Conservation (phyloP, 2,113 vertebrate species). For the Phocoena phocoena region DNA sequence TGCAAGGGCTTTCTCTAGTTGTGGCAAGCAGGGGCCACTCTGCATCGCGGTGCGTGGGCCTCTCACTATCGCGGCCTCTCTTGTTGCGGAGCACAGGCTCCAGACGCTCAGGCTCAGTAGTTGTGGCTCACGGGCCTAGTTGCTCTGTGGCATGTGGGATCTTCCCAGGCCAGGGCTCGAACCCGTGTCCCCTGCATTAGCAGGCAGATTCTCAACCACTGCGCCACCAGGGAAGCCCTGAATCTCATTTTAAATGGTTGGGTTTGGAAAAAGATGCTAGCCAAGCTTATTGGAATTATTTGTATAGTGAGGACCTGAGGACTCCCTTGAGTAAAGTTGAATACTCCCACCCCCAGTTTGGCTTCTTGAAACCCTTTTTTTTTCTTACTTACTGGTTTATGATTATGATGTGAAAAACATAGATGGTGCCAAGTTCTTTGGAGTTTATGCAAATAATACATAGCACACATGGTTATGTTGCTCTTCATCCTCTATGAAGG, state of each 20-base stretch:
- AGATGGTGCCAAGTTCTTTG: constrained; percentile 67
- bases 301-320: neutral
- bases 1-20: too few relatives aligned
- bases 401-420: constrained; percentile 53
- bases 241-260: neutral
- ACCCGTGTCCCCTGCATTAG: too few relatives aligned
- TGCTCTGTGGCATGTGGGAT: too few relatives aligned
- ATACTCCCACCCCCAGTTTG: constrained; percentile 15
- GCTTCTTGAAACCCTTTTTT: neutral
- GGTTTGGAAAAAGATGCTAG: constrained; percentile 20
- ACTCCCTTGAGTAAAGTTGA: constrained; percentile 9
- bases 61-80: too few relatives aligned
- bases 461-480: constrained; percentile 61
- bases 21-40: too few relatives aligned
- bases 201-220: too few relatives aligned
- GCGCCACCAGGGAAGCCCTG: too few relatives aligned
- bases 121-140: too few relatives aligned
- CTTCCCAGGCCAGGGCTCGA: too few relatives aligned
- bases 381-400: constrained; percentile 50
- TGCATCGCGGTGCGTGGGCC: fast-evolving
- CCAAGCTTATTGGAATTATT: constrained; percentile 22
- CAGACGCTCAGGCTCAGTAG: too few relatives aligned
- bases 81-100: too few relatives aligned
- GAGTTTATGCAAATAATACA: constrained; percentile 69
- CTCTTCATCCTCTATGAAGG: constrained; percentile 42